These are phyloP conservation scores for Coenonympha glycerion DNA, from an alignment of 2,888 invertebrate genomes.

Conservation along the genomic window DNA sequence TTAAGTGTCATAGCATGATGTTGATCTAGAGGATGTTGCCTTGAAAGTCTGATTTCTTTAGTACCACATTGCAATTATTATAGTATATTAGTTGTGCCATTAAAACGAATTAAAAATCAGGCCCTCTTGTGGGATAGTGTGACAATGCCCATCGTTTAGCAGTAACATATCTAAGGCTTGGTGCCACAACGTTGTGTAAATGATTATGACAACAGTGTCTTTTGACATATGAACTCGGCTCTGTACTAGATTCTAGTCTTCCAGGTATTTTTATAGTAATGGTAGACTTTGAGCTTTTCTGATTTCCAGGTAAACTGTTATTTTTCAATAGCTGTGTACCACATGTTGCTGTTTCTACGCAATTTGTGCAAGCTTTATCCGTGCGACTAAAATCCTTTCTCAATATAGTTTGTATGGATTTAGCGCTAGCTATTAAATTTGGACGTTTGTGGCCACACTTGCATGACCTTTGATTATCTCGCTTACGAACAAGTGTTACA, in stretches of 20 bases:
- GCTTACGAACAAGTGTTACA: slow-evolving; percentile 44
- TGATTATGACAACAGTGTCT: slow-evolving; percentile 1
- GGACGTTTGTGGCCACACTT: slow-evolving; percentile 32
- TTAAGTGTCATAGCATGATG: no score
- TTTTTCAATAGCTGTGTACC: slow-evolving; percentile 29
- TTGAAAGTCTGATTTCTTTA: no score
- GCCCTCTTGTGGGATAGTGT: slow-evolving; percentile 44
- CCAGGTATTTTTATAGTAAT: slow-evolving; percentile 9
- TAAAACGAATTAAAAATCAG: slow-evolving; percentile 47
- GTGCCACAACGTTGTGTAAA: slow-evolving; percentile 1
- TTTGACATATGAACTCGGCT: neutral
- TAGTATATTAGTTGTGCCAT: neutral
- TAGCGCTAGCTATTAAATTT: slow-evolving; percentile 30
- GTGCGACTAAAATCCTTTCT: slow-evolving; percentile 25
- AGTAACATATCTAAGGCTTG: slow-evolving; percentile 23
- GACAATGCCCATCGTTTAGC: slow-evolving; percentile 54
- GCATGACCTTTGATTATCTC: slow-evolving; percentile 36
- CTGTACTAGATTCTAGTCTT: neutral
- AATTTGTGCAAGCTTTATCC: slow-evolving; percentile 46
- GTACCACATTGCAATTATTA: slow-evolving; percentile 34
- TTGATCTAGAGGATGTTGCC: no score
- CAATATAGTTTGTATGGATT: slow-evolving; percentile 40
- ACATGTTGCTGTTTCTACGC: slow-evolving; percentile 22
- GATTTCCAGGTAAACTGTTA: slow-evolving; percentile 11
- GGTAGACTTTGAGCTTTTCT: slow-evolving; percentile 13